Base-by-base conservation (phyloP, 2,113 vertebrate species). In the Dipodomys stephensi region DNA sequence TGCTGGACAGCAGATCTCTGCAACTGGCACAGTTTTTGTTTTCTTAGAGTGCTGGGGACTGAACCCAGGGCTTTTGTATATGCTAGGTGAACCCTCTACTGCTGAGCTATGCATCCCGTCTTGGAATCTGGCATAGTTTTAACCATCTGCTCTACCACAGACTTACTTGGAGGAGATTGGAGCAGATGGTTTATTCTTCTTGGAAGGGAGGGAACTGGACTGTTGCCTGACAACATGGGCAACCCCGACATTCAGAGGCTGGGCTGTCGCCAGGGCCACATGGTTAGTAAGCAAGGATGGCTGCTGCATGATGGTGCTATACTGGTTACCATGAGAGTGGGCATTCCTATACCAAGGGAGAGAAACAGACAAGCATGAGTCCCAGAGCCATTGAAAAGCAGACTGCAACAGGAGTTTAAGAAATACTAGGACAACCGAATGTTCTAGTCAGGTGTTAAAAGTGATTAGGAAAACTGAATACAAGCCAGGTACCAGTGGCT, bases 291-390 rank as follows among this genome's bases (percentile, higher is more conserved):
- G 98, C 8, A 98, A 97, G 15, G 98, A 98, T 0, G 99, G 99
- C 97, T 99, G 99, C 96, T 99, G 99, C 98, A 98, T 98, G 93
- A 98, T 96, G 1, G 98, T 97, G 74, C 99, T 98, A 18, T 99
- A 99, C 97, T 99, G 99, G 98, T 95, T 98, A 65, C 99, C 98
- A 84, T 99, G 99, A 95, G 99, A 99, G 97, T 99, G 98, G 20
- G 98, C 98, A 83, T 97, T 99, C 97, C 98, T 99, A 87, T 39
- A 72, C 57, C 78, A 28, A 90, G 27, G 60, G 77, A 69, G 84
- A 90, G 65, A 92, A 23, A 39, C 9, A 44, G 28, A n/a, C 25
- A 64, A 93, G 57, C 80, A 15, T 30, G 53, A 92, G 77, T 77
- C 4, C 4, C 27, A 18, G 44, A 77, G 57, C 32, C 79, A 32